phyloP scores from a whole-genome alignment of 1,140 invertebrate genomes.

The Ceratosolen fusciceps region DNA sequence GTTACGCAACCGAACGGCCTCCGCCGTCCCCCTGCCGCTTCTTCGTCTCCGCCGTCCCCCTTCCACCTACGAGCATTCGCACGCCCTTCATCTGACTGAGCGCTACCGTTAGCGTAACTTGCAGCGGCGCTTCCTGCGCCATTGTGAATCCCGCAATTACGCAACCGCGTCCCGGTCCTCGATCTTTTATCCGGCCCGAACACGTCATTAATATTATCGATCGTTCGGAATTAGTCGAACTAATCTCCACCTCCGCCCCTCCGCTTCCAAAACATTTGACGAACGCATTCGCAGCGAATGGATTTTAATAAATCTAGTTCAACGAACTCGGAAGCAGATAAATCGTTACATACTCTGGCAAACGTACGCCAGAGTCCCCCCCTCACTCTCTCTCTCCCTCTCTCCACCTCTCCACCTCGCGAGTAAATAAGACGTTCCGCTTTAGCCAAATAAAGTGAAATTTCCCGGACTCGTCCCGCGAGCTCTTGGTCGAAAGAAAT shows the following conservation, averaged over 20 bases:
- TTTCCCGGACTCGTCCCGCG: not conserved
- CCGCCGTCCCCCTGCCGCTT: not conserved
- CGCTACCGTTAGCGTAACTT: constrained; percentile 14
- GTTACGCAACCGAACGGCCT: not conserved
- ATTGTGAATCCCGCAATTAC: not conserved
- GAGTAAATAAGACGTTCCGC: constrained; percentile 29
- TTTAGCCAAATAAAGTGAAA: constrained; percentile 26
- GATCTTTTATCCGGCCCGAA: too few relatives aligned
- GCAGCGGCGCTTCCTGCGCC: not conserved
- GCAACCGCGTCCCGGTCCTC: not conserved
- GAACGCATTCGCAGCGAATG: not conserved
- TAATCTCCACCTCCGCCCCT: too few relatives aligned
- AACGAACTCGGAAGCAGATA: not conserved
- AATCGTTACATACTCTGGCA: not conserved
- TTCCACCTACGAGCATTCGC: not conserved
- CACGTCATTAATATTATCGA: too few relatives aligned
- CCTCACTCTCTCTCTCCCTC: too few relatives aligned
- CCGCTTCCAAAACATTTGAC: not conserved
- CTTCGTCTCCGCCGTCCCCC: not conserved
- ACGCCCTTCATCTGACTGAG: not conserved
- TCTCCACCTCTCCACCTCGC: too few relatives aligned
- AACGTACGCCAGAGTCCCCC: not conserved
- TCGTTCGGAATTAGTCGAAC: too few relatives aligned
- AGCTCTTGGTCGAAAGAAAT: constrained; percentile 10
- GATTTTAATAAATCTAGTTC: constrained; percentile 16